These are phyloP conservation scores for Laterallus jamaicensis DNA, from an alignment of 2,113 vertebrate species.

Conservation along the genomic window DNA sequence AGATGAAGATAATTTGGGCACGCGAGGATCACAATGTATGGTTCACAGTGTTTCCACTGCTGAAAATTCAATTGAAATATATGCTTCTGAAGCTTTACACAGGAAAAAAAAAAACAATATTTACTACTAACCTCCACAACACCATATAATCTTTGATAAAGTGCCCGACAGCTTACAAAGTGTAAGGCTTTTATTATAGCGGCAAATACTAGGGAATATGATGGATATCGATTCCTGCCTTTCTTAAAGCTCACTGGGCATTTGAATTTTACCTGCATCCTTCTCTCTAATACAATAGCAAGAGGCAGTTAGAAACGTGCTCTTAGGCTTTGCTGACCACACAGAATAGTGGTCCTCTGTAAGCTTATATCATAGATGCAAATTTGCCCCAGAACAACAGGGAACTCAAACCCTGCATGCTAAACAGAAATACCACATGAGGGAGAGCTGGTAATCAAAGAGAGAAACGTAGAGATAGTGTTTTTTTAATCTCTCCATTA, in stretches of 20 bases:
- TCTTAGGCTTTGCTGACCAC: not conserved
- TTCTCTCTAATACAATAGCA: not conserved
- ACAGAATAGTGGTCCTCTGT: not conserved
- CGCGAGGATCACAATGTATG: not conserved
- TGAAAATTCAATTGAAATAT: not conserved
- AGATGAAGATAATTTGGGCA: not conserved
- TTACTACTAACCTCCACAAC: not conserved
- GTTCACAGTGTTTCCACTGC: not conserved
- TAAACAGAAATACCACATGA: not conserved
- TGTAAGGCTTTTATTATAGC: not conserved
- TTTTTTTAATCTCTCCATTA: not conserved
- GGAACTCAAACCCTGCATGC: not conserved
- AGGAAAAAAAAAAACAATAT: not conserved
- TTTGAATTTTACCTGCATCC: not conserved
- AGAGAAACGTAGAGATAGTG: not conserved
- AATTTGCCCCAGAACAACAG: not conserved
- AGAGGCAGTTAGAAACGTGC: not conserved
- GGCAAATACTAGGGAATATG: not conserved
- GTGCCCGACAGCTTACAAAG: not conserved
- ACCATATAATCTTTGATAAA: not conserved
- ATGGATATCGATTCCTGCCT: not conserved
- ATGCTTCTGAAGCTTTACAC: not conserved
- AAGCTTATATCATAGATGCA: not conserved
- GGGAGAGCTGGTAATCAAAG: not conserved
- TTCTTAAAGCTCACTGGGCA: not conserved